Base-by-base conservation (phyloP, 1,140 invertebrate species). In the Aphaenogaster ashmeadi region DNA sequence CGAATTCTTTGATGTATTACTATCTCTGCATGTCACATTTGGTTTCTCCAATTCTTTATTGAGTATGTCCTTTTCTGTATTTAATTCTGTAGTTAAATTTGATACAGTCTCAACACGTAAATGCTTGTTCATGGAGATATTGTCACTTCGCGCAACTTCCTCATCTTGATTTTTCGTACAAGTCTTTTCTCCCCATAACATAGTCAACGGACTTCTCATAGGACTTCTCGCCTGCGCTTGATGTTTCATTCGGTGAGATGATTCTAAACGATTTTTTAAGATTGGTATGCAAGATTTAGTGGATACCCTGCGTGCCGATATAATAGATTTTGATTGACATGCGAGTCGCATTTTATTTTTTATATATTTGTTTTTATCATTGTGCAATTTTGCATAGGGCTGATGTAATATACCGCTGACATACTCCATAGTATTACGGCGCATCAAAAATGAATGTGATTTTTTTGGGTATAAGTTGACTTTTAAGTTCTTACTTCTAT, bases 261-360 rank as follows among this genome's bases (percentile, higher is more conserved):
- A 64, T 41, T 92, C 88, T 9, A 91, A 71, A 83, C 91, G 69
- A 18, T 87, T 93, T 71, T 90, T 93, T 18, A 92, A 69, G 44
- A 94, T 67, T 2, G 93, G 91, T 85, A 94, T 94, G 27, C 88
- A 92, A 27, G 93, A 94, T 77, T 86, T 94, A 7, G 89, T 91
- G 7, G 80, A 84, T 8, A 44, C 52, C 7, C n/a, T 84, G 13
- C 66, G 66, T 3, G 58, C 56, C 4, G 36, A 15, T 67, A 66
- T 27, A 1, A 74, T 15, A 15, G 9, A 44, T 60, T 81, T 90
- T 0, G 36, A 38, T 9, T 15, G 60, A 21, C 4, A 58, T 9
- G 44, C 64, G 5, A 44, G 50, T 60, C 80, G 67, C 9, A 52
- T 64, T 44, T 80, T 71, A 18, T 38, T 85, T 27, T 86, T 77